Conservation (phyloP, 2,113 vertebrate species). For the Hippocampus comes region DNA sequence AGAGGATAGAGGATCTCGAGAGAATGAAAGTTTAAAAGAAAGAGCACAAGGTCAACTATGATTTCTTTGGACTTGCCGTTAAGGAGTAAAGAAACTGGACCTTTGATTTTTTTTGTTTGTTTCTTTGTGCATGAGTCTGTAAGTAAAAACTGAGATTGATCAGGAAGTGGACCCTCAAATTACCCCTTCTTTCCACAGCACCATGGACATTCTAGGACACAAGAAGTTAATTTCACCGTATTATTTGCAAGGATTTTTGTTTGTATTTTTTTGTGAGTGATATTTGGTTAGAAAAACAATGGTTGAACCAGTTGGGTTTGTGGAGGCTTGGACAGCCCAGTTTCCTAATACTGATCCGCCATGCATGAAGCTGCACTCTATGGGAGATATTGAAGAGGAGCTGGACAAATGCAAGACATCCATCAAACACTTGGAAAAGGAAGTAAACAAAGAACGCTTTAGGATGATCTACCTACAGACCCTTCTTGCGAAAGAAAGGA, state of each 20-base stretch:
- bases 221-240: constrained; percentile 5
- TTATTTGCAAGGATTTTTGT: constrained; percentile 10
- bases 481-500: constrained; percentile 91
- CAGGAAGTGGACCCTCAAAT: constrained; percentile 19
- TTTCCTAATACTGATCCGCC: constrained; percentile 95
- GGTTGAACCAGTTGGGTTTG: constrained; percentile 96
- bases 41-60: neutral
- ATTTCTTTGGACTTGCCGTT: constrained; percentile 2
- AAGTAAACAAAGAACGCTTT: constrained; percentile 97
- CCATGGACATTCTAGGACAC: constrained; percentile 29
- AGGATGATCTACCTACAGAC: constrained; percentile 99
- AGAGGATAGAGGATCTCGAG: constrained; percentile 34
- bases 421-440: constrained; percentile 88
- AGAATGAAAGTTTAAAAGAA: constrained; percentile 17
- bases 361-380: constrained; percentile 88
- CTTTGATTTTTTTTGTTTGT: neutral
- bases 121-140: constrained; percentile 19
- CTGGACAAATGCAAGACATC: constrained; percentile 92
- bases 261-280: constrained; percentile 22
- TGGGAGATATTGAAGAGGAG: constrained; percentile 90
- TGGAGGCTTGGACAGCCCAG: constrained; percentile 95
- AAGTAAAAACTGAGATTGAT: constrained; percentile 28
- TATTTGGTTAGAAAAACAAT: constrained; percentile 65
- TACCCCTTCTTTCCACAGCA: neutral
- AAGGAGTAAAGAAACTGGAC: neutral